These are phyloP conservation scores for Jaculus jaculus DNA, from an alignment of 2,113 vertebrate genomes.

Conservation along the genomic window DNA sequence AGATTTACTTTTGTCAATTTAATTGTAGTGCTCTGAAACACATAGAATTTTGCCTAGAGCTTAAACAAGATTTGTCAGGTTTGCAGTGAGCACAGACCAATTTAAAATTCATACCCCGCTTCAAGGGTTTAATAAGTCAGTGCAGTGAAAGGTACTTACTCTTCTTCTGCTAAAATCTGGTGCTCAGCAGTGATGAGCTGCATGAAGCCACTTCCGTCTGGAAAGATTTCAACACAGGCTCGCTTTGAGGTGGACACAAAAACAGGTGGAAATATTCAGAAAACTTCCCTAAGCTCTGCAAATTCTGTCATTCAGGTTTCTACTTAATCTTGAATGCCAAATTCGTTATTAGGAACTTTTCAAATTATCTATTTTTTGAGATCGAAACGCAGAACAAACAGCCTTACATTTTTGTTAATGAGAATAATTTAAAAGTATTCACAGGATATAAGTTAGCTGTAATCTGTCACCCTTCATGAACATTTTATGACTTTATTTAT, in stretches of 20 bases:
- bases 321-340: constrained; percentile 17
- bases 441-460: neutral
- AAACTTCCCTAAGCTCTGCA: neutral
- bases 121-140: constrained; percentile 82
- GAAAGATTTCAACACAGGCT: constrained; percentile 70
- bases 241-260: constrained; percentile 57
- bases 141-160: constrained; percentile 75
- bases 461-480: neutral
- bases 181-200: constrained; percentile 81
- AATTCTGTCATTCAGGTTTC: constrained; percentile 5
- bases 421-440: neutral
- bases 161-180: constrained; percentile 78
- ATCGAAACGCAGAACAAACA: constrained; percentile 4
- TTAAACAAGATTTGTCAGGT: constrained; percentile 54
- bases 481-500: neutral
- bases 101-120: constrained; percentile 73
- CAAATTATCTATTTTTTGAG: neutral
- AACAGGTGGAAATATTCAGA: constrained; percentile 73
- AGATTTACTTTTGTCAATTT: neutral
- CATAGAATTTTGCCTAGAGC: constrained; percentile 12
- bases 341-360: neutral
- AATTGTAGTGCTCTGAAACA: constrained; percentile 10
- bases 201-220: constrained; percentile 76
- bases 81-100: constrained; percentile 75
- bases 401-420: neutral